phyloP scores from a whole-genome alignment of 2,888 invertebrate species.

The Leucoptera coffeella region DNA sequence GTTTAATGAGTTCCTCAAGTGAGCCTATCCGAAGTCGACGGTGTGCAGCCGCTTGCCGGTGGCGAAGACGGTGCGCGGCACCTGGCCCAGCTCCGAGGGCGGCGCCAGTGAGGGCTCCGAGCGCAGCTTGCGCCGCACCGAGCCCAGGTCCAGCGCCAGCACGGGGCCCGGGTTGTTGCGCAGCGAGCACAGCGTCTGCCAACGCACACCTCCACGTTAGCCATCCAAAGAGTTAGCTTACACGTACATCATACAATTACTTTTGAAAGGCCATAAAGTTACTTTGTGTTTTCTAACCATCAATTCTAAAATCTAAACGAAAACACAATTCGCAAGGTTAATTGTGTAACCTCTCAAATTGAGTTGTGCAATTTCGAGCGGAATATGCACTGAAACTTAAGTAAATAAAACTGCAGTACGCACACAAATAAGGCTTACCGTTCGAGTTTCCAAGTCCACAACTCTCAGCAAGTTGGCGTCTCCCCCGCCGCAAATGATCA shows the following conservation, averaged over 20 bases:
- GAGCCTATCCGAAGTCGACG: conserved; percentile 40
- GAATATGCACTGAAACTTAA: too few relatives aligned
- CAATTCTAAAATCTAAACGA: too few relatives aligned
- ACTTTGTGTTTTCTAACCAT: too few relatives aligned
- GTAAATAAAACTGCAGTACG: too few relatives aligned
- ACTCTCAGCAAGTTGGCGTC: conserved; percentile 55
- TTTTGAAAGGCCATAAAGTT: too few relatives aligned
- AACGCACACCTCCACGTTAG: too few relatives aligned
- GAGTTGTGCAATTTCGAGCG: too few relatives aligned
- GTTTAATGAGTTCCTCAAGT: conserved; percentile 10
- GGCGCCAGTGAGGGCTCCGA: conserved; percentile 20
- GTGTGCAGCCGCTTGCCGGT: conserved; percentile 51
- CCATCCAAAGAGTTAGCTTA: too few relatives aligned
- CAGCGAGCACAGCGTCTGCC: conserved; percentile 52
- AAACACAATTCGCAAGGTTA: too few relatives aligned
- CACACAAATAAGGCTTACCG: conserved; percentile 45
- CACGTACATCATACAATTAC: too few relatives aligned
- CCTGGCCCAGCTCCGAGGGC: conserved; percentile 22
- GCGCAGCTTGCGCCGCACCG: conserved; percentile 25
- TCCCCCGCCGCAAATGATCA: conserved; percentile 56
- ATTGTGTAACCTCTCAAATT: too few relatives aligned
- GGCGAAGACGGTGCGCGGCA: conserved; percentile 51
- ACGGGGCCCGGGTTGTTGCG: conserved; percentile 49
- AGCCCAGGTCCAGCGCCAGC: conserved; percentile 52
- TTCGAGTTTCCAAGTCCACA: conserved; percentile 52